Conservation (phyloP, 2,113 vertebrate species). For the Tichodroma muraria region DNA sequence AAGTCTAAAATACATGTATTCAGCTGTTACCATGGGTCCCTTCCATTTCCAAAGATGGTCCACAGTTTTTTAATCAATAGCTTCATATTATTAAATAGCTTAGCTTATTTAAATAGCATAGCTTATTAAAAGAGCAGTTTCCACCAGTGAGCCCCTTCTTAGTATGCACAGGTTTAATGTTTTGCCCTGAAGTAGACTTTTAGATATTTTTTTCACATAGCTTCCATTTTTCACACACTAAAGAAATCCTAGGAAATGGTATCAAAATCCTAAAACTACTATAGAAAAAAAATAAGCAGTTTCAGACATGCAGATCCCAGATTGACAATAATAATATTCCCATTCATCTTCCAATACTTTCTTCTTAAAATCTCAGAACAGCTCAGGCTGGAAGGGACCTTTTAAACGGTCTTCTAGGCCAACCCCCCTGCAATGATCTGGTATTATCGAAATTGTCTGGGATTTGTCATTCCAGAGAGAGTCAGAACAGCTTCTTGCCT, state of each 20-base stretch:
- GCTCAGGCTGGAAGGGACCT: background rate
- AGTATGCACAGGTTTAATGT: background rate
- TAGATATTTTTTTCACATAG: background rate
- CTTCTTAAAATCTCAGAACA: background rate
- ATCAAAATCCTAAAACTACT: background rate
- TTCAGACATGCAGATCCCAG: background rate
- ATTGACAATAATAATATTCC: background rate
- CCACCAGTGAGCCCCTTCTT: background rate
- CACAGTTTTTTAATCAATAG: background rate
- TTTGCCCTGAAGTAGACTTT: background rate
- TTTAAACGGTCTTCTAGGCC: background rate
- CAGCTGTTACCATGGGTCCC: background rate
- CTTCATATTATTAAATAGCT: background rate
- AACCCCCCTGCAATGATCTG: rapidly evolving
- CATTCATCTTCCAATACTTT: background rate
- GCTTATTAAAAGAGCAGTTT: background rate
- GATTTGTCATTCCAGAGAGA: background rate
- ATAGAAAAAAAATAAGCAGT: background rate
- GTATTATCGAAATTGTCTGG: background rate
- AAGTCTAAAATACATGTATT: background rate
- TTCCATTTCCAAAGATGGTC: background rate
- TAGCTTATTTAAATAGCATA: background rate
- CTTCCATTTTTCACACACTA: rapidly evolving
- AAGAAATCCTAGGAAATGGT: background rate
- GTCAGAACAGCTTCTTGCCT: background rate